Evolutionary conservation across 2,888 invertebrate genomes (phyloP), one percentile per base, ranked within the genome.

Genomic region (Anaspis maculata): DNA sequence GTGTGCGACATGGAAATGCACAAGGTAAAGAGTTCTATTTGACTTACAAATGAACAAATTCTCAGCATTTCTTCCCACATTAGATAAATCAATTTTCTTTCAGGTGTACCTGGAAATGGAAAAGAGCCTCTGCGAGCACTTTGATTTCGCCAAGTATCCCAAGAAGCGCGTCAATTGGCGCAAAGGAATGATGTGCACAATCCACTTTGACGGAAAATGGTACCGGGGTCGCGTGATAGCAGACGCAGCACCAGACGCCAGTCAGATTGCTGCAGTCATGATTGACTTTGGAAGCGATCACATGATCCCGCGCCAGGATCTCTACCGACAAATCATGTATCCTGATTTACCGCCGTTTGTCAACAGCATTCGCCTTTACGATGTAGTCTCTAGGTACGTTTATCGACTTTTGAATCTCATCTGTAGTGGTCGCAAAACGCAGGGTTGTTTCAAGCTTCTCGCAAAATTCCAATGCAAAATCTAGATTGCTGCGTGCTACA

Each of bases 211-310:
- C 52, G 68, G 73, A 6, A 65, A 67, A 10, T 83, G 81, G 71
- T 88, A 88, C 59, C 71, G 90, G 35, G 87, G 78, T 3, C 65
- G 67, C 51, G 70, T 86, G 2, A 1, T 67, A 1, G 59, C 70
- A 30, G 64, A 54, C 1, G 36, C 39, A 3, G 25, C 29, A 28
- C 30, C 39, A 7, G 31, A 37, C 2, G 48, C 54, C 30, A n/a
- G n/a, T n/a, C n/a, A n/a, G n/a, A 65, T 78, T 41, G 41, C 68
- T 32, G 76, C 88, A 0, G 67, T 73, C 30, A 88, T 85, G 62
- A 72, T 90, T 1, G 91, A 91, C 64, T 91, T 83, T 54, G 91
- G 91, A 0, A 89, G 87, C 54, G 68, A 74, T 23, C 89, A 90
- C 59, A 57, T 61, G 0, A 76, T 82, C 35, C 46, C 66, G 0